A percentile compares a stretch with the other conserved stretches of the same genome.
These are phyloP conservation scores for Argyrosomus regius DNA, from an alignment of 2,797 vertebrate species.

Conservation along the genomic window DNA sequence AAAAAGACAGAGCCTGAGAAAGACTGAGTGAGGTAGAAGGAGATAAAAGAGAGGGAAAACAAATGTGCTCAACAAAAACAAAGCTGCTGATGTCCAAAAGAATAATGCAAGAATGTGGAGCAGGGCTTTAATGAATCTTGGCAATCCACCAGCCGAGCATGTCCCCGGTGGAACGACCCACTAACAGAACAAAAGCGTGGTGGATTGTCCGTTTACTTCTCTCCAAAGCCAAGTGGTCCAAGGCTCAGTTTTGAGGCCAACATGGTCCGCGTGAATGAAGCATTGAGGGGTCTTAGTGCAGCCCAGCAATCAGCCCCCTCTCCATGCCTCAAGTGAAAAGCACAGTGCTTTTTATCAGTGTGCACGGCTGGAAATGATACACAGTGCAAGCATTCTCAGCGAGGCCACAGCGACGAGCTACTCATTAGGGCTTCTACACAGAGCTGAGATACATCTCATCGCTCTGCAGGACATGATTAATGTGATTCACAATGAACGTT, in stretches of 20 bases:
- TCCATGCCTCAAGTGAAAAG: conserved; percentile 53
- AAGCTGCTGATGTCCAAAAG: conserved; percentile 44
- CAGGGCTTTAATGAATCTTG: conserved; percentile 62
- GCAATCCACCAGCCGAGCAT: conserved; percentile 48
- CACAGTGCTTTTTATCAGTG: conserved; percentile 63
- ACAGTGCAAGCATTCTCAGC: conserved; percentile 41
- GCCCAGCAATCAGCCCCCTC: conserved; percentile 48
- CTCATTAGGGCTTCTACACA: conserved; percentile 38
- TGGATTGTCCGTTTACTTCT: conserved; percentile 48
- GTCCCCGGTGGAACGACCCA: conserved; percentile 57
- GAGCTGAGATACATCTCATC: conserved; percentile 11
- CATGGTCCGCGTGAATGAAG: conserved; percentile 52
- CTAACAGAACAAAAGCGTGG: conserved; percentile 64
- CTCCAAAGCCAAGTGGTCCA: conserved; percentile 29
- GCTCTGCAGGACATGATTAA: conserved; percentile 36
- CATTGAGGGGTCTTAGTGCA: conserved; percentile 56
- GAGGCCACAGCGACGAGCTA: conserved; percentile 12
- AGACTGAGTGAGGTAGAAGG: neutral
- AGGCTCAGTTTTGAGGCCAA: conserved; percentile 49
- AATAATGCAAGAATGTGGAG: conserved; percentile 47
- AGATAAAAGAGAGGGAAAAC: conserved; percentile 1
- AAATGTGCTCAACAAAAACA: conserved; percentile 30
- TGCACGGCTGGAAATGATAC: conserved; percentile 59
- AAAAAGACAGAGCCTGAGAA: neutral
- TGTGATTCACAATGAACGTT: conserved; percentile 25